phyloP scores from a whole-genome alignment of 2,113 vertebrate species.

The Zootoca vivipara region DNA sequence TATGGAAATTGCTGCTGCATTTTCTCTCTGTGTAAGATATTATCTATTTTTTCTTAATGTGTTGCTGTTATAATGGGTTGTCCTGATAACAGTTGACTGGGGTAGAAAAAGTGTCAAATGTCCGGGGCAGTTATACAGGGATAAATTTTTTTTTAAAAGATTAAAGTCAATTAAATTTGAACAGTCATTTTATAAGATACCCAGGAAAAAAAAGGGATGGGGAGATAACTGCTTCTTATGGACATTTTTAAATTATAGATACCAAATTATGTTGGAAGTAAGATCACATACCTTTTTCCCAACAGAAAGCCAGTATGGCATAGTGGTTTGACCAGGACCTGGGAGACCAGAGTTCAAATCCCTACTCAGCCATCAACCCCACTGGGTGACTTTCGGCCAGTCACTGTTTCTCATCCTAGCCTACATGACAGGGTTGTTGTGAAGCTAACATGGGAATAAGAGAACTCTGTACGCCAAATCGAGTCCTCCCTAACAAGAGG shows the following conservation, averaged over 20 bases:
- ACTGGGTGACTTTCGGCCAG: too few species aligned
- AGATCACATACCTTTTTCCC: neutral
- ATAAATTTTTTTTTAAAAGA: too few species aligned
- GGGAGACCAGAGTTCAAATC: too few species aligned
- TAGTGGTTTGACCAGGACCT: too few species aligned
- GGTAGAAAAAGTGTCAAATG: neutral
- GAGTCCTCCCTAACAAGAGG: too few species aligned
- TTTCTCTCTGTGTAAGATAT: conserved; percentile 35
- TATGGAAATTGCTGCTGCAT: conserved; percentile 28
- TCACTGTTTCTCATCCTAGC: too few species aligned
- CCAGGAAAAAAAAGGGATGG: neutral
- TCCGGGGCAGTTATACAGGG: conserved; percentile 21
- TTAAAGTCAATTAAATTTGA: conserved; percentile 23
- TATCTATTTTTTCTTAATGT: conserved; percentile 27
- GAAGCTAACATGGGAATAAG: too few species aligned
- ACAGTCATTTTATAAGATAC: neutral
- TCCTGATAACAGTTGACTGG: conserved; percentile 7
- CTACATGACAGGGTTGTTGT: too few species aligned
- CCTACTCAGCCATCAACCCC: too few species aligned
- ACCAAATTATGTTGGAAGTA: neutral
- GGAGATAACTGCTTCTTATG: neutral
- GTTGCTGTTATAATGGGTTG: conserved; percentile 21
- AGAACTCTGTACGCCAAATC: too few species aligned
- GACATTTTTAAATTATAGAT: neutral
- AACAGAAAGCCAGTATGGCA: too few species aligned